These are phyloP conservation scores for Xanthia togata DNA, from an alignment of 2,888 invertebrate genomes.

Conservation along the genomic window DNA sequence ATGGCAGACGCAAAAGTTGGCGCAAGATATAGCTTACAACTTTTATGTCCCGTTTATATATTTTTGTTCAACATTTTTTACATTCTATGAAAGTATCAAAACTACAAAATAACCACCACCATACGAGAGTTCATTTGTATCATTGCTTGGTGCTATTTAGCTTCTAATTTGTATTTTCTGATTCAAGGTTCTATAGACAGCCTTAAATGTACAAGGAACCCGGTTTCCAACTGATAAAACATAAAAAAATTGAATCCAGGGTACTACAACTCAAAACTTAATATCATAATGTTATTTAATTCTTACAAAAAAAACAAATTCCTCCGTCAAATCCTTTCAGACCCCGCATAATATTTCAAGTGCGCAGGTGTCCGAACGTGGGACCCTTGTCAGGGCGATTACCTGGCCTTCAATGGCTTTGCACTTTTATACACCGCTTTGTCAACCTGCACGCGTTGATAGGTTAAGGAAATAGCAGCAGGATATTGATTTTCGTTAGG, in stretches of 20 bases:
- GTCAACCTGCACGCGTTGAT: constrained; percentile 42
- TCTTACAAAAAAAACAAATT: constrained; percentile 40
- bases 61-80: background rate
- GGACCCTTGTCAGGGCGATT: constrained; percentile 80
- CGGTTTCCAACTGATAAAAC: background rate
- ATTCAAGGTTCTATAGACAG: background rate
- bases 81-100: background rate
- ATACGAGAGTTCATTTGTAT: background rate
- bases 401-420: constrained; percentile 72
- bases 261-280: constrained; percentile 1
- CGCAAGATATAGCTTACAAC: background rate
- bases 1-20: background rate
- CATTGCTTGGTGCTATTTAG: background rate
- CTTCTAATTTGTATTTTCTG: background rate
- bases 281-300: constrained; percentile 12
- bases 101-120: background rate
- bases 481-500: constrained; percentile 44
- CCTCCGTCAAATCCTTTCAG: constrained; percentile 55
- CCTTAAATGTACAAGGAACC: background rate
- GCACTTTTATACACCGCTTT: constrained; percentile 69
- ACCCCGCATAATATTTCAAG: constrained; percentile 74
- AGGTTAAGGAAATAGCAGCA: constrained; percentile 29
- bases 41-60: background rate
- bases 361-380: constrained; percentile 74
- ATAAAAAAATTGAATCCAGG: no score